These are phyloP conservation scores for Aromia moschata DNA, from an alignment of 2,888 invertebrate genomes.

Conservation along the genomic window DNA sequence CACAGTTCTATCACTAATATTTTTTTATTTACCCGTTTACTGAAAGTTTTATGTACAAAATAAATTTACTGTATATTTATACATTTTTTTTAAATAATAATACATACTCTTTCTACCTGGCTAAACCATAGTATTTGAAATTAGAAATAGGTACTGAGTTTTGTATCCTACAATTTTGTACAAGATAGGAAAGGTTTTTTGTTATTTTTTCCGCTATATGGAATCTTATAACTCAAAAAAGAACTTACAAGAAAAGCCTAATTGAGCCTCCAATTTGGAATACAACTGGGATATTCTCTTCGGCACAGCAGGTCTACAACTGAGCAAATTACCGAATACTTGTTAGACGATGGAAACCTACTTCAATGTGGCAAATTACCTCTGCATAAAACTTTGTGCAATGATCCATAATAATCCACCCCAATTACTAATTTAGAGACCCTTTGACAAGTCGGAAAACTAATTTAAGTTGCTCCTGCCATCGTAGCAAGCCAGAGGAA, in stretches of 20 bases:
- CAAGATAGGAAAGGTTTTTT: not conserved
- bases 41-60: no score
- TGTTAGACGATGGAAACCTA: slow-evolving; percentile 17
- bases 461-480: slow-evolving; percentile 46
- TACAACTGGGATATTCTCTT: slow-evolving; percentile 5
- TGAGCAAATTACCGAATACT: slow-evolving; percentile 33
- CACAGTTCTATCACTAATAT: no score
- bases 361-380: slow-evolving; percentile 37
- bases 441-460: slow-evolving; percentile 49
- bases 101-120: no score
- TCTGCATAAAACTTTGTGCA: slow-evolving; percentile 33
- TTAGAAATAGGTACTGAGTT: no score
- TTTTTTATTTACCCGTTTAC: no score
- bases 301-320: slow-evolving; percentile 8
- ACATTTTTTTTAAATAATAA: no score
- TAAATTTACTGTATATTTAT: no score
- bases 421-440: slow-evolving; percentile 47
- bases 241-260: slow-evolving; percentile 6
- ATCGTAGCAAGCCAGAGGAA: slow-evolving; percentile 1
- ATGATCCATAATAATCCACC: slow-evolving; percentile 44
- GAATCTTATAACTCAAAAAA: slow-evolving; percentile 1
- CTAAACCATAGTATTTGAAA: no score
- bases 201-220: not conserved
- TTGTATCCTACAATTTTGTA: no score
- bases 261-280: slow-evolving; percentile 7